Conservation (phyloP, 2,113 vertebrate genomes). For the Sphyrna mokarran region DNA sequence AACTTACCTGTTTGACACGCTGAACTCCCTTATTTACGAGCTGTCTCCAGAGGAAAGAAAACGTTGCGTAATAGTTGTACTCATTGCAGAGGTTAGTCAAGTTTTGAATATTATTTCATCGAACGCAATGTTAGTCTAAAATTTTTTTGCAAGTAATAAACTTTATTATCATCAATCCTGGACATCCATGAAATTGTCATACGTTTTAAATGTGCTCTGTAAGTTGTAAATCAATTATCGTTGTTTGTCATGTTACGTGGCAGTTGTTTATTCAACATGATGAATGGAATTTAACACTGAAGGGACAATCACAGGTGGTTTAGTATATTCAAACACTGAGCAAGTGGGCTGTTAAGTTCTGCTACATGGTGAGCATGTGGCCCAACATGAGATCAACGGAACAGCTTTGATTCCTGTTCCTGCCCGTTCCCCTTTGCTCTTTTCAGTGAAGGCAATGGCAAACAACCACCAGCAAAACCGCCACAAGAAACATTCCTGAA, state of each 20-base stretch:
- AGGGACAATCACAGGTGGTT: neutral
- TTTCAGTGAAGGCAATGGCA: too few species aligned
- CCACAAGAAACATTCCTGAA: too few species aligned
- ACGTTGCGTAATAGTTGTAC: conserved; percentile 69
- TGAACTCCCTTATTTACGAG: conserved; percentile 64
- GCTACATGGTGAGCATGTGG: too few species aligned
- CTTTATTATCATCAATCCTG: neutral
- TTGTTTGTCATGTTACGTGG: too few species aligned
- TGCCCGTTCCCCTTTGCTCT: too few species aligned
- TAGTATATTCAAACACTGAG: neutral
- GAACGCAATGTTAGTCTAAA: neutral
- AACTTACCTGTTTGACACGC: conserved; percentile 67
- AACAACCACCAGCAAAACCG: too few species aligned
- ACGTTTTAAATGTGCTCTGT: neutral
- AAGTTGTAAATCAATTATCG: neutral
- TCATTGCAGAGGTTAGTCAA: conserved; percentile 73
- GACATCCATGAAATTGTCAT: neutral
- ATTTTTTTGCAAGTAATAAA: neutral
- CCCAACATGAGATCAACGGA: too few species aligned
- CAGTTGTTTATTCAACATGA: too few species aligned
- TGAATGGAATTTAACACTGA: neutral
- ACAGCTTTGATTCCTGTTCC: too few species aligned
- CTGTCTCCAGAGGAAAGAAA: conserved; percentile 56
- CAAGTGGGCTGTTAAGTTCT: neutral
- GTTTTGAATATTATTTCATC: neutral